Percentiles rank a stretch among this genome's conserved stretches.
Evolutionary conservation across 2,113 vertebrate species (phyloP).

Genomic region (Protomyctophum bolini): DNA sequence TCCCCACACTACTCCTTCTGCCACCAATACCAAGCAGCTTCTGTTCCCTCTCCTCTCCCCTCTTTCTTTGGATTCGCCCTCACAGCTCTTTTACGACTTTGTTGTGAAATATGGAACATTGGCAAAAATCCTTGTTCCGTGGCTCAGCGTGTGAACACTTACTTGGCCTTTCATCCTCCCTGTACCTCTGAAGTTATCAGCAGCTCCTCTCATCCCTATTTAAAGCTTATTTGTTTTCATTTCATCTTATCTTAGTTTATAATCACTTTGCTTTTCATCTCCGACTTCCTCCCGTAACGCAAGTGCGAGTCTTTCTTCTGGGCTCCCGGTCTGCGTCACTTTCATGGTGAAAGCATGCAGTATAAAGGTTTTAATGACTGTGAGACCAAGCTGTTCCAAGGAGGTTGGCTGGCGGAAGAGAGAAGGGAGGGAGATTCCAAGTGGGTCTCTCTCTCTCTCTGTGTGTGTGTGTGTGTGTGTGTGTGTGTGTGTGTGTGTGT

Average conservation of each 20-base stretch:
- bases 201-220: too few species aligned
- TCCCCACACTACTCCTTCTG: constrained; percentile 24
- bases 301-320: too few species aligned
- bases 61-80: background rate
- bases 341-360: constrained; percentile 22
- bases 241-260: too few species aligned
- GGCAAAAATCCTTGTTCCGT: too few species aligned
- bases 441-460: constrained; percentile 12
- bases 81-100: too few species aligned
- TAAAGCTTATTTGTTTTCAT: too few species aligned
- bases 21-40: constrained; percentile 30
- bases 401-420: constrained; percentile 6
- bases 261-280: too few species aligned
- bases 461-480: constrained; percentile 6
- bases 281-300: too few species aligned
- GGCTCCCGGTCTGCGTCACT: background rate
- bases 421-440: constrained; percentile 38
- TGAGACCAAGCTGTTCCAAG: constrained; percentile 44
- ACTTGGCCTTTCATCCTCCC: too few species aligned
- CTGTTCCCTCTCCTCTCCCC: constrained; percentile 26
- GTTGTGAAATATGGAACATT: too few species aligned
- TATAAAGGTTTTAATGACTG: constrained; percentile 33
- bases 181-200: too few species aligned
- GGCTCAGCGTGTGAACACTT: too few species aligned
- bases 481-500: constrained; percentile 15